Evolutionary conservation across 2,888 invertebrate species (phyloP), one percentile per base, ranked within the genome.

Genomic region (Nasonia oneida): DNA sequence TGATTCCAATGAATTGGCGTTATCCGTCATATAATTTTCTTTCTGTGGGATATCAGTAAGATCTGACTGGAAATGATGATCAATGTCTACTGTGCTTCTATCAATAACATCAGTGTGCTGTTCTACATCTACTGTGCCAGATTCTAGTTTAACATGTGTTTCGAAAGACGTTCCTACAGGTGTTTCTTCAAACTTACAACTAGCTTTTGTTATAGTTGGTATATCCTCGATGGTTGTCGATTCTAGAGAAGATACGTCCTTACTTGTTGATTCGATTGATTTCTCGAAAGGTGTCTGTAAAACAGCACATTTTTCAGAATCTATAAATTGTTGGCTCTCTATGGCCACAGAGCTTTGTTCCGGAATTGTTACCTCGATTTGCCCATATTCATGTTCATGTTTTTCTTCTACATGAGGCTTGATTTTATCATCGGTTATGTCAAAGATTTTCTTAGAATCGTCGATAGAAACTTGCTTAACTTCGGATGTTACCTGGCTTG

Each of bases 101-200:
- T 89, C 57, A 81, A 79, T 70, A 85, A 80, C 89, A 86, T 89
- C 92, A 89, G 90, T 86, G 93, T 92, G 92, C 92, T 90, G 88
- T 89, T 90, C 92, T 93, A 93, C 88, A 88, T 92, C 93, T 93
- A 93, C 92, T 90, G 93, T 93, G 93, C 92, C 90, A 88, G 89
- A 88, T 88, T 91, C 92, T 93, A 93, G 87, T 87, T 91, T 89
- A 89, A 84, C 89, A 82, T 86, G 91, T 91, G 89, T 90, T 88
- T 90, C 89, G 87, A 87, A 82, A 81, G 83, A 86, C 87, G 81
- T 89, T 87, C 86, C 89, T 91, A 91, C 88, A 89, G 90, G 90
- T 91, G 90, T 90, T 90, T 91, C 91, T 87, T 90, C 89, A 86
- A 90, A 93, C 93, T 93, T 93, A 93, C 93, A 93, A 90, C 89